These are phyloP conservation scores for Leptinotarsa rubiginosa DNA, from an alignment of 2,888 invertebrate genomes.

Conservation along the genomic window DNA sequence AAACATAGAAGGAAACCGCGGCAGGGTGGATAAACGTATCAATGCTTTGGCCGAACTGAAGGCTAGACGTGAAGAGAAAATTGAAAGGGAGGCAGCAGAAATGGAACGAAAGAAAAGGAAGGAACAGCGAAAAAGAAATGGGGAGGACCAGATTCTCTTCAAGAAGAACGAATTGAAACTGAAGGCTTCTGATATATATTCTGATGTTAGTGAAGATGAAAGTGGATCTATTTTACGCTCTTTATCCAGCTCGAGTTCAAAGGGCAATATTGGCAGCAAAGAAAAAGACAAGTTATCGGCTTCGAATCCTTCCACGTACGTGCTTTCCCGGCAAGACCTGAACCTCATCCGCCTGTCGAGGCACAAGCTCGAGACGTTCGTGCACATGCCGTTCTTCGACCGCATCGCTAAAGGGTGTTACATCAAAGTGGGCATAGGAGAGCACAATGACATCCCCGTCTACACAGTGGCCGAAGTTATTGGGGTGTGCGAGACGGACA, in stretches of 20 bases:
- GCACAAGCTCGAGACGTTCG: no score
- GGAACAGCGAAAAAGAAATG: no score
- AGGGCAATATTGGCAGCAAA: constrained; percentile 67
- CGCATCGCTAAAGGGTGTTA: constrained; percentile 95
- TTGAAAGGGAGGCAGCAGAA: no score
- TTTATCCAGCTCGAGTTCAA: constrained; percentile 66
- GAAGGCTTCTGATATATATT: constrained; percentile 96
- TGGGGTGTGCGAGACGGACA: constrained; percentile 78
- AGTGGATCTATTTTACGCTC: constrained; percentile 58
- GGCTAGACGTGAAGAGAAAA: no score
- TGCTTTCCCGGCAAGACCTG: constrained; percentile 85
- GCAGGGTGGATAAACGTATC: constrained; percentile 73
- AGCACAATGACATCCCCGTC: constrained; percentile 86
- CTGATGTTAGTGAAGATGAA: constrained; percentile 84
- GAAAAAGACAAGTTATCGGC: constrained; percentile 63
- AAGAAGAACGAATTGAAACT: constrained; percentile 82
- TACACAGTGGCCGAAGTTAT: constrained; percentile 87
- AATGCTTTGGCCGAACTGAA: no score
- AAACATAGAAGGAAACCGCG: constrained; percentile 88
- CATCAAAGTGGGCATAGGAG: constrained; percentile 88
- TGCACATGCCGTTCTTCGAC: no score
- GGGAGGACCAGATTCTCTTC: no score
- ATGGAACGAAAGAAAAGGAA: no score
- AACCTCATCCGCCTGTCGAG: no score
- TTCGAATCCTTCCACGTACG: constrained; percentile 68